Percentiles rank a stretch among this genome's conserved stretches.
These are phyloP conservation scores for Denticeps clupeoides DNA, from an alignment of 2,797 vertebrate species.

Conservation along the genomic window DNA sequence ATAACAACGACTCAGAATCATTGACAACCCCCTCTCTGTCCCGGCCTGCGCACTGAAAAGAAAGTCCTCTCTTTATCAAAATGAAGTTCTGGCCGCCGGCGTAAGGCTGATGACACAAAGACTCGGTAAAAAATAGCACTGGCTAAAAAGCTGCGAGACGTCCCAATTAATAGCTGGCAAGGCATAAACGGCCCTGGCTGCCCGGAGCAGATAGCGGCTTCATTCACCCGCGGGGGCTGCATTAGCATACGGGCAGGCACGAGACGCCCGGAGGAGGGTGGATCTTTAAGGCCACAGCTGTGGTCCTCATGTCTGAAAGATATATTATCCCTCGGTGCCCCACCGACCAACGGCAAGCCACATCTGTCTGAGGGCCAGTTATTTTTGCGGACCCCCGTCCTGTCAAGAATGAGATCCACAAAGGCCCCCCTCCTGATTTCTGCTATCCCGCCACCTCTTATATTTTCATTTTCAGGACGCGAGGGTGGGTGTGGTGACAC, in stretches of 20 bases:
- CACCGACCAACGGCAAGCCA: slow-evolving; percentile 32
- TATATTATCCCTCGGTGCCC: slow-evolving; percentile 48
- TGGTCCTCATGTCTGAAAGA: slow-evolving; percentile 50
- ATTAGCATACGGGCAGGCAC: slow-evolving; percentile 47
- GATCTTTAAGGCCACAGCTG: slow-evolving; percentile 62
- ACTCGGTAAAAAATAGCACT: slow-evolving; percentile 18
- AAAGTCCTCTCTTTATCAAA: too few relatives aligned
- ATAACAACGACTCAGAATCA: too few relatives aligned
- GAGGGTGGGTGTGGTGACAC: too few relatives aligned
- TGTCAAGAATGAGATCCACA: slow-evolving; percentile 49
- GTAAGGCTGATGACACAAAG: slow-evolving; percentile 34
- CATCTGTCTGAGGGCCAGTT: slow-evolving; percentile 62
- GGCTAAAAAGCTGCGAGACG: slow-evolving; percentile 29
- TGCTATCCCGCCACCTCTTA: slow-evolving; percentile 2
- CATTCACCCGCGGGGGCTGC: slow-evolving; percentile 42
- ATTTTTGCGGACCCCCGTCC: slow-evolving; percentile 35
- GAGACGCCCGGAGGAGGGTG: slow-evolving; percentile 35
- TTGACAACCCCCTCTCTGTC: too few relatives aligned
- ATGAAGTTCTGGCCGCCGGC: too few relatives aligned
- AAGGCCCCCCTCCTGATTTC: slow-evolving; percentile 47
- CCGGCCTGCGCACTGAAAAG: too few relatives aligned
- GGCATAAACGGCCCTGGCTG: slow-evolving; percentile 36
- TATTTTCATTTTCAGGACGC: too few relatives aligned
- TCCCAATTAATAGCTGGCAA: slow-evolving; percentile 52
- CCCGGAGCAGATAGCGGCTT: slow-evolving; percentile 37